These are phyloP conservation scores for Beris morrisii DNA, from an alignment of 2,888 invertebrate genomes.

Conservation along the genomic window DNA sequence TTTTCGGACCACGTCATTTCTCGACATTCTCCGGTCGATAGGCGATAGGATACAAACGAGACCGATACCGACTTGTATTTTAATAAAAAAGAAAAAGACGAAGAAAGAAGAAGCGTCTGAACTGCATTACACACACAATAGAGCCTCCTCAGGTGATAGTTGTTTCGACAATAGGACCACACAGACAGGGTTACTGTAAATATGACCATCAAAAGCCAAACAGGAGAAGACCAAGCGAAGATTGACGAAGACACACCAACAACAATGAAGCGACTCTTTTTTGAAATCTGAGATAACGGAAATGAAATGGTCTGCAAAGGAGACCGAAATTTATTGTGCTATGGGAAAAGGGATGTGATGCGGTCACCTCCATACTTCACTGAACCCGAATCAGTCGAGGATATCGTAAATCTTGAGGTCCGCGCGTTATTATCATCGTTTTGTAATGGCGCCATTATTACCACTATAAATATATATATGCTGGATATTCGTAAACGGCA, in stretches of 20 bases:
- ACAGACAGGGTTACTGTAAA: constrained; percentile 33
- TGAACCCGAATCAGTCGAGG: constrained; percentile 23
- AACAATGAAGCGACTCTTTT: constrained; percentile 11
- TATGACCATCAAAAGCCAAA: constrained; percentile 29
- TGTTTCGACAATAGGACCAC: constrained; percentile 37
- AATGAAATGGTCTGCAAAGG: constrained; percentile 29
- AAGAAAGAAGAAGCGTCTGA: constrained; percentile 11
- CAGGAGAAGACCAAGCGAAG: constrained; percentile 9
- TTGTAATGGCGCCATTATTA: constrained; percentile 31
- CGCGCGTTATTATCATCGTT: constrained; percentile 17
- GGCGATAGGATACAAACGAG: constrained; percentile 9
- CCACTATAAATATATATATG: constrained; percentile 20
- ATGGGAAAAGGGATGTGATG: constrained; percentile 22
- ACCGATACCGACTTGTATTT: constrained; percentile 6
- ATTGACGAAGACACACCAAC: neutral
- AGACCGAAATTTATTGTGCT: constrained; percentile 28
- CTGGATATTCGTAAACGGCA: neutral
- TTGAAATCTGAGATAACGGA: constrained; percentile 32
- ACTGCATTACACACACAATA: constrained; percentile 16
- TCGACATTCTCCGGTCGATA: neutral
- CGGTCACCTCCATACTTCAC: constrained; percentile 22
- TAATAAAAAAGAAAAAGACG: neutral
- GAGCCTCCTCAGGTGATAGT: constrained; percentile 30
- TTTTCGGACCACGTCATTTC: no score
- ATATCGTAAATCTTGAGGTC: constrained; percentile 27